Conservation (phyloP, 2,888 invertebrate genomes). For the Drosophila pseudotakahashii region DNA sequence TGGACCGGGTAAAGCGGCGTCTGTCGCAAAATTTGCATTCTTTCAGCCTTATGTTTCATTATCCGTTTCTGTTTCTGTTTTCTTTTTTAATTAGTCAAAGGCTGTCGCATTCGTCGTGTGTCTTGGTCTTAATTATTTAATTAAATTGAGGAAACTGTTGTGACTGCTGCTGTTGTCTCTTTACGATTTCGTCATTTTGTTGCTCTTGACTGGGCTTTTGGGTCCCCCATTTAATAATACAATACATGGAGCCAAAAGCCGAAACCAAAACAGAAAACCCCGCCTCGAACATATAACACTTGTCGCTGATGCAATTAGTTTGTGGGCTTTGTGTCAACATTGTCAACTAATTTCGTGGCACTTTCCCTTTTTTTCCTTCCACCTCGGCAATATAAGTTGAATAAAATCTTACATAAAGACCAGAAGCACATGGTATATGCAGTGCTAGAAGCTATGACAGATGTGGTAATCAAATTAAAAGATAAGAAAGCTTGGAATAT, state of each 20-base stretch:
- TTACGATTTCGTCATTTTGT: slow-evolving; percentile 62
- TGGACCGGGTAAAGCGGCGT: slow-evolving; percentile 22
- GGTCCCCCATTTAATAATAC: slow-evolving; percentile 52
- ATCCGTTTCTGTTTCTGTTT: too few species aligned
- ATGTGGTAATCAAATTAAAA: slow-evolving; percentile 37
- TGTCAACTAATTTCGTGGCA: slow-evolving; percentile 35
- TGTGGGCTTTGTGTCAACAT: slow-evolving; percentile 16
- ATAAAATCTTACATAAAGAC: slow-evolving; percentile 24
- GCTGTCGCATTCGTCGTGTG: slow-evolving; percentile 35
- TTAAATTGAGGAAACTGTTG: slow-evolving; percentile 65
- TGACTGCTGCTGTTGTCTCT: slow-evolving; percentile 19
- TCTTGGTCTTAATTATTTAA: slow-evolving; percentile 70
- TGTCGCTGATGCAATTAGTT: slow-evolving; percentile 41
- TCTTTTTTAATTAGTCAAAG: slow-evolving; percentile 51
- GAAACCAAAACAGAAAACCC: slow-evolving; percentile 19
- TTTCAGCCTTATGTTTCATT: slow-evolving; percentile 31
- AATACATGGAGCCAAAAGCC: slow-evolving; percentile 16
- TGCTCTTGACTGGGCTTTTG: slow-evolving; percentile 39
- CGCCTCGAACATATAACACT: slow-evolving; percentile 24
- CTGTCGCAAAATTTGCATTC: slow-evolving; percentile 39
- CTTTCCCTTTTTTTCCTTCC: slow-evolving; percentile 25
- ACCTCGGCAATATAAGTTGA: slow-evolving; percentile 11
- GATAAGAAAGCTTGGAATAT: background rate
- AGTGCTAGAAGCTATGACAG: slow-evolving; percentile 26
- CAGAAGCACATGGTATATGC: slow-evolving; percentile 11